Evolutionary conservation across 2,888 invertebrate genomes (phyloP), one percentile per base, ranked within the genome.

Genomic region (Neuroscelio doddi): DNA sequence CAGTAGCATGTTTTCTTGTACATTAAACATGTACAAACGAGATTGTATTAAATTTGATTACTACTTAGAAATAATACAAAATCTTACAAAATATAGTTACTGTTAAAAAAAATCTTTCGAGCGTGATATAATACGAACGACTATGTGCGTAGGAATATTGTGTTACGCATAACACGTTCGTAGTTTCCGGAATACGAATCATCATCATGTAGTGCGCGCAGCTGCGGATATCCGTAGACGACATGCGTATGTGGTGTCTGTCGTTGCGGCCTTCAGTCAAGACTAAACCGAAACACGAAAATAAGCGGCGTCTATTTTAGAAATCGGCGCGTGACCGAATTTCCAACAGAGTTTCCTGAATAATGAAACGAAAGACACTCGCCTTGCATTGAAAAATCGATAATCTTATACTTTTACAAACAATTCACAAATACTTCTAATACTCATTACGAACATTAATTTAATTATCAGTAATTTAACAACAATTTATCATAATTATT

Each of bases 171-270:
- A 38, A 59, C 64, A 59, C 64, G 64, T 64, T 52, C 58, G 14
- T 24, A 58, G 58, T 50, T 64, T 64, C 64, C 64, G 58, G 64
- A 55, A 50, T 50, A 57, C 64, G 53, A 64, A 53, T 58, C 58
- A 45, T 45, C 53, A 36, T 12, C n/a, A n/a, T 30, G 30, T 50
- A 39, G 45, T 53, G 38, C 24, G 56, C 52, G 57, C 57, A 56
- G 32, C 63, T 51, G 36, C 64, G 64, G 64, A 64, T 59, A 55
- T 59, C 59, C 64, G 64, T n/a, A 58, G 39, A 49, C 58, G 56
- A 52, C 36, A 21, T 21, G 2, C 21, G 21, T 5, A 5, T 21
- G 21, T 2, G 2, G 5, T 5, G 36, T 36, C 15, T 36, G 12
- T 7, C 14, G 15, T n/a, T n/a, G 36, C 36, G 36, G 1, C 36